A percentile compares a stretch with the other conserved stretches of the same genome.
Conservation (phyloP, 2,797 vertebrate species). For the Jordanella pulchra region DNA sequence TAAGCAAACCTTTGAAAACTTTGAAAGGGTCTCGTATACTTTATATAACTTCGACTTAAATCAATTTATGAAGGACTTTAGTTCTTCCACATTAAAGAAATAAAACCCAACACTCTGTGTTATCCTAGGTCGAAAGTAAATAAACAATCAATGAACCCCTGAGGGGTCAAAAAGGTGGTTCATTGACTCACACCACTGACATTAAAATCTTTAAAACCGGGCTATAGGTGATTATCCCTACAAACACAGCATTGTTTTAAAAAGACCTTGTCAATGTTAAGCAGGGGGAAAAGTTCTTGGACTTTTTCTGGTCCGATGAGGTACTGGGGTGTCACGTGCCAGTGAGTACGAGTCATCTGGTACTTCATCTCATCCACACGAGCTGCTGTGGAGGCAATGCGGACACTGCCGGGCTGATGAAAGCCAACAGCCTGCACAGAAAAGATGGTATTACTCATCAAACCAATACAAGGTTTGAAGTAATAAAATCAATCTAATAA, state of each 20-base stretch:
- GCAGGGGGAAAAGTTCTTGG: constrained; percentile 88
- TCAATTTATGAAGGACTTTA: too few species aligned
- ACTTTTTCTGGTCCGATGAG: constrained; percentile 90
- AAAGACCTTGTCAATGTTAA: constrained; percentile 89
- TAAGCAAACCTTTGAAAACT: too few species aligned
- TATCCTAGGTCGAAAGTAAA: too few species aligned
- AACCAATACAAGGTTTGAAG: not conserved
- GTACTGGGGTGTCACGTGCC: constrained; percentile 89
- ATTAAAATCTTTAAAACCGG: not conserved
- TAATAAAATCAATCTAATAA: not conserved
- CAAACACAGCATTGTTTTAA: not conserved
- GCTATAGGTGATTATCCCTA: not conserved
- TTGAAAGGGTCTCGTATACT: too few species aligned
- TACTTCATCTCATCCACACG: constrained; percentile 96
- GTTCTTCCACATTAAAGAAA: too few species aligned
- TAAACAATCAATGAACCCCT: too few species aligned
- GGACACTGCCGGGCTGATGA: constrained; percentile 94
- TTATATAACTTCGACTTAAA: too few species aligned
- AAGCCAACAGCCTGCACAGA: constrained; percentile 87
- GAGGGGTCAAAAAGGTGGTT: not conserved
- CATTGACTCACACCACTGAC: not conserved
- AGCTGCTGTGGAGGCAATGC: constrained; percentile 87
- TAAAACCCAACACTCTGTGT: too few species aligned
- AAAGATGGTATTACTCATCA: rapidly evolving
- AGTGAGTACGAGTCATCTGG: constrained; percentile 91